Percentiles rank a stretch among this genome's conserved stretches.
phyloP scores from a whole-genome alignment of 2,888 invertebrate species.

The Pammene fasciana region DNA sequence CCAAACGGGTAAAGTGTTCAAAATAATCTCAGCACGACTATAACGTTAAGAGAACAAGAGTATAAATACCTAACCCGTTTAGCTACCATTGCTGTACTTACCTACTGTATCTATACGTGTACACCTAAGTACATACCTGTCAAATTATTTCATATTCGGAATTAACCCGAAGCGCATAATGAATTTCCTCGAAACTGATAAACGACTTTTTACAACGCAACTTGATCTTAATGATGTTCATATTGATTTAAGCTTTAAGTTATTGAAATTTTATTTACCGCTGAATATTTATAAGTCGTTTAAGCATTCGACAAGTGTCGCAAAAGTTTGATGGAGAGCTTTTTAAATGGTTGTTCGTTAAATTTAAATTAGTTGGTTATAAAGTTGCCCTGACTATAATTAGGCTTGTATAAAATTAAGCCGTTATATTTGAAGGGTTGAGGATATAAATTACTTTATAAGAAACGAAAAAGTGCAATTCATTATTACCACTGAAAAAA shows the following conservation, averaged over 20 bases:
- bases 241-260: slow-evolving; percentile 20
- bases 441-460: too few species aligned
- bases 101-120: too few species aligned
- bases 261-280: slow-evolving; percentile 20
- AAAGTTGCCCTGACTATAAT: slow-evolving; percentile 13
- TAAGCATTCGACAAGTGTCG: slow-evolving; percentile 20
- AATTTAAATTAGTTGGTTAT: slow-evolving; percentile 14
- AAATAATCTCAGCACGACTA: too few species aligned
- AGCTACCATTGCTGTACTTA: too few species aligned
- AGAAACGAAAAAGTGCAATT: too few species aligned
- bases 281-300: slow-evolving; percentile 28
- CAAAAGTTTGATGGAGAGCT: slow-evolving; percentile 18
- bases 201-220: slow-evolving; percentile 25
- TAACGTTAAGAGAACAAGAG: too few species aligned
- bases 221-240: slow-evolving; percentile 12
- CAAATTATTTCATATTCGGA: background rate
- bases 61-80: too few species aligned
- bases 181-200: slow-evolving; percentile 29
- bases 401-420: background rate
- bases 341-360: slow-evolving; percentile 19
- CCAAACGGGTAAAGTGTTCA: too few species aligned
- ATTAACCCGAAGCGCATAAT: slow-evolving; percentile 1
- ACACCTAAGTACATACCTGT: too few species aligned
- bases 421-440: background rate
- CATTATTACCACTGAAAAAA: too few species aligned